phyloP scores from a whole-genome alignment of 2,797 vertebrate species.

The Cynodonichthys magdalenae region DNA sequence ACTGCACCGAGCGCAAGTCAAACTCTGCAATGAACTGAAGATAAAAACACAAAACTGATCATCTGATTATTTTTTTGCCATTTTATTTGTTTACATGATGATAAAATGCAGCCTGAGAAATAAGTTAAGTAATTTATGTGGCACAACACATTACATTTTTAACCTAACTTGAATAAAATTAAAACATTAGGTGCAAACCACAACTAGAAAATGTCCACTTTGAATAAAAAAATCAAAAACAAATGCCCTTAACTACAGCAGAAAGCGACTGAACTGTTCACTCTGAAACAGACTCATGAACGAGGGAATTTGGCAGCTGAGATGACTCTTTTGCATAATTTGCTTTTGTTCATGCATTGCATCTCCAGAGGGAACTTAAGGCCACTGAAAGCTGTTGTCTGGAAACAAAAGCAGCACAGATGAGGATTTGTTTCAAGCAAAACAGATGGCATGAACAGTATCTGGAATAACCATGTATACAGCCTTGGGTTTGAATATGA shows the following conservation, averaged over 20 bases:
- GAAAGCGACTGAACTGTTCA: conserved; percentile 1
- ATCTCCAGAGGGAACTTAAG: conserved; percentile 11
- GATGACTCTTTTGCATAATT: conserved; percentile 15
- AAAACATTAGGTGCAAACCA: background rate
- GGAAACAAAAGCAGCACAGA: conserved; percentile 15
- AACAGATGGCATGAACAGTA: background rate
- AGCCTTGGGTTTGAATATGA: conserved; percentile 15
- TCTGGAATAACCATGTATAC: conserved; percentile 2
- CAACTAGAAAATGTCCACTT: background rate
- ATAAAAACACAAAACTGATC: background rate
- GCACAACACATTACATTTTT: too few relatives aligned
- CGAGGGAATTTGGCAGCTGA: conserved; percentile 16
- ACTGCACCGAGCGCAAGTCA: conserved; percentile 84
- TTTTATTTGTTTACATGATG: too few relatives aligned
- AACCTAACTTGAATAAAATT: background rate
- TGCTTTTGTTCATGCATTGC: conserved; percentile 6
- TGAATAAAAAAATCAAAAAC: conserved; percentile 10
- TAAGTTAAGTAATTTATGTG: too few relatives aligned
- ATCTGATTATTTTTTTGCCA: too few relatives aligned
- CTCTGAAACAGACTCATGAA: conserved; percentile 12
- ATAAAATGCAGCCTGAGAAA: background rate
- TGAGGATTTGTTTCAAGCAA: conserved; percentile 23
- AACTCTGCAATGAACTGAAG: conserved; percentile 85
- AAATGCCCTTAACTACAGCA: background rate
- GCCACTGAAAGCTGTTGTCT: conserved; percentile 19